Evolutionary conservation across 2,113 vertebrate genomes (phyloP).

Genomic region (Carassius gibelio): DNA sequence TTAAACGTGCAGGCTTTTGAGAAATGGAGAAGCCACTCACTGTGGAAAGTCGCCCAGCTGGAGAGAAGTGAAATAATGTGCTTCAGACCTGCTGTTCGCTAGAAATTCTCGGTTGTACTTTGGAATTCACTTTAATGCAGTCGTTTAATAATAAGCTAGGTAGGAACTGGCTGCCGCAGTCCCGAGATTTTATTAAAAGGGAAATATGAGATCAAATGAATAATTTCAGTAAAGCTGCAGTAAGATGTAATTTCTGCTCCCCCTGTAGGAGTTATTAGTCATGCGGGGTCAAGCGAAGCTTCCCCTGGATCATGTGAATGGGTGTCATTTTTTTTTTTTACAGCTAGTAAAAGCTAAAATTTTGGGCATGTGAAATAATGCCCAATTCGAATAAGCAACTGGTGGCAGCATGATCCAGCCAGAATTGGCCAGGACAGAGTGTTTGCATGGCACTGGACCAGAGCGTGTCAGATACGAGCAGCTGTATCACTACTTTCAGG

Average conservation of each 20-base stretch:
- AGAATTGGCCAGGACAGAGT: slow-evolving; percentile 59
- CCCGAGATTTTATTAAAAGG: slow-evolving; percentile 36
- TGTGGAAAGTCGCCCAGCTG: background rate
- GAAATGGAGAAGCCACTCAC: slow-evolving; percentile 2
- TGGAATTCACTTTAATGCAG: slow-evolving; percentile 35
- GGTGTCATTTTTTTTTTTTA: slow-evolving; percentile 4
- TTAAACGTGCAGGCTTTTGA: slow-evolving; percentile 14
- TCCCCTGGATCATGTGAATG: background rate
- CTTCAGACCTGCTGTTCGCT: slow-evolving; percentile 27
- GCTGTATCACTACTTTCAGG: slow-evolving; percentile 54
- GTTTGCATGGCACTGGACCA: slow-evolving; percentile 64
- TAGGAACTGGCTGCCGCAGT: background rate
- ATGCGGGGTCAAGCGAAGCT: background rate
- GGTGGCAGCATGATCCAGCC: slow-evolving; percentile 44
- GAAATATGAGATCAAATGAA: slow-evolving; percentile 28
- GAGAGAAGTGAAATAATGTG: slow-evolving; percentile 29
- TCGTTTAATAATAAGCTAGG: slow-evolving; percentile 22
- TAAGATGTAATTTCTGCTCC: slow-evolving; percentile 13
- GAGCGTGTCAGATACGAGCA: slow-evolving; percentile 54
- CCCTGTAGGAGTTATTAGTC: slow-evolving; percentile 10
- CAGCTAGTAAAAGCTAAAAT: background rate
- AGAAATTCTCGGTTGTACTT: slow-evolving; percentile 11
- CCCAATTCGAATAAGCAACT: slow-evolving; percentile 5
- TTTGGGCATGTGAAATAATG: background rate
- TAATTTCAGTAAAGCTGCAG: slow-evolving; percentile 23